phyloP scores from a whole-genome alignment of 2,113 vertebrate species.

The Nothobranchius kuhntae region DNA sequence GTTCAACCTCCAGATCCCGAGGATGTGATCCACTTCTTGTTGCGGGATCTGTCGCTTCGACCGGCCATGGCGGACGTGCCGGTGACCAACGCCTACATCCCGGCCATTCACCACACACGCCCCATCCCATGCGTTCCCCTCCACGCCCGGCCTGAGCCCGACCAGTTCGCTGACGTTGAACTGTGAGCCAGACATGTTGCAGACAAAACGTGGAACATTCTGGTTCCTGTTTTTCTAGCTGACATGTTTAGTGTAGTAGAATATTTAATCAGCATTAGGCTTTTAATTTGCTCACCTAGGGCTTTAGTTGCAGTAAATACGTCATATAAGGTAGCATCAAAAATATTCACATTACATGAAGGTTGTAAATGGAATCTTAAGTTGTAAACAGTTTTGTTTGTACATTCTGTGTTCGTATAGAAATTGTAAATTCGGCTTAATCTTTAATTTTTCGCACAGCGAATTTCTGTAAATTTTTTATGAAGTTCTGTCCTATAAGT shows the following conservation, averaged over 20 bases:
- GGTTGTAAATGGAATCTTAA: not conserved
- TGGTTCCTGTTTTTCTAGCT: constrained; percentile 1
- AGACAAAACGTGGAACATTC: not conserved
- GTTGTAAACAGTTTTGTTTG: constrained; percentile 39
- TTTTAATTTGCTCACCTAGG: too few species aligned
- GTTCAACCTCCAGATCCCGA: constrained; percentile 60
- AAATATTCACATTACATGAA: too few species aligned
- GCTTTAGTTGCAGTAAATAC: not conserved
- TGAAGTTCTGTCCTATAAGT: not conserved
- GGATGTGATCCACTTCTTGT: constrained; percentile 48
- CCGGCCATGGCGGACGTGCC: constrained; percentile 3
- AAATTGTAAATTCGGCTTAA: too few species aligned
- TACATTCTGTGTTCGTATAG: constrained; percentile 34
- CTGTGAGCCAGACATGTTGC: constrained; percentile 31
- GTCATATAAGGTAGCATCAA: not conserved
- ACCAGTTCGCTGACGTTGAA: constrained; percentile 74
- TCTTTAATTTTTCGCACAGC: constrained; percentile 19
- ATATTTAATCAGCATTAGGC: too few species aligned
- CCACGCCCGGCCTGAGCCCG: constrained; percentile 22
- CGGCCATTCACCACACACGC: constrained; percentile 54
- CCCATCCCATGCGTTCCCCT: constrained; percentile 51
- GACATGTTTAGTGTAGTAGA: not conserved
- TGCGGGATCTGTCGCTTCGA: constrained; percentile 27
- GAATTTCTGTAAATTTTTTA: constrained; percentile 5
- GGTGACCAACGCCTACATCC: constrained; percentile 48